Evolutionary conservation across 2,888 invertebrate genomes (phyloP).

Genomic region (Melinaea menophilus): DNA sequence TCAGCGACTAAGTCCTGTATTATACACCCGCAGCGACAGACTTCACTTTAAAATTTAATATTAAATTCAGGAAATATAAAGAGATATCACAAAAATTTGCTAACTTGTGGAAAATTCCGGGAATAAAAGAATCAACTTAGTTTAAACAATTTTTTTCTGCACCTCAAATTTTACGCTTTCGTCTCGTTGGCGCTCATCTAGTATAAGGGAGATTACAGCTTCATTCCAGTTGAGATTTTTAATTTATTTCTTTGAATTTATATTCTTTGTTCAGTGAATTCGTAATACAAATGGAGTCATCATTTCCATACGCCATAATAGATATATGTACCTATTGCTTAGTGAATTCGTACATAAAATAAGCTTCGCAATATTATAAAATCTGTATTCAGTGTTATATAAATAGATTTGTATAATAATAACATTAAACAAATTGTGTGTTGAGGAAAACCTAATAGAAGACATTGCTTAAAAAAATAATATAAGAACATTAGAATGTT

Average conservation of each 20-base stretch:
- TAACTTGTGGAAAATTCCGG: conserved; percentile 28
- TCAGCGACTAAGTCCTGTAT: neutral
- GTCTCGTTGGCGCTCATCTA: conserved; percentile 42
- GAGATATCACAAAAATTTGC: conserved; percentile 23
- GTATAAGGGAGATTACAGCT: conserved; percentile 45
- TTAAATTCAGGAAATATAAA: neutral
- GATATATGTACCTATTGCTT: neutral
- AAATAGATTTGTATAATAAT: conserved; percentile 24
- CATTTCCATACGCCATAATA: conserved; percentile 10
- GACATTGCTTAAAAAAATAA: conserved; percentile 33
- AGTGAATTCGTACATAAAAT: neutral
- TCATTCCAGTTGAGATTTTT: conserved; percentile 55
- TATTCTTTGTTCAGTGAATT: conserved; percentile 52
- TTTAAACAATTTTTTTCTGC: conserved; percentile 34
- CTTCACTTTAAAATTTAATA: conserved; percentile 2
- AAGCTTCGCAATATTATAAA: neutral
- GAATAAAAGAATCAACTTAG: conserved; percentile 36
- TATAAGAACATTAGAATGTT: conserved; percentile 42
- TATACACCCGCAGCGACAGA: neutral
- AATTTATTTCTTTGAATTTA: conserved; percentile 61
- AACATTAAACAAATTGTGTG: conserved; percentile 40
- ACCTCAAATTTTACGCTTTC: conserved; percentile 35
- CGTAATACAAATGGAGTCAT: conserved; percentile 36
- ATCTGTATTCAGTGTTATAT: neutral
- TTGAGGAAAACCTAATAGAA: conserved; percentile 33